phyloP scores from a whole-genome alignment of 2,888 invertebrate species.

The Harpagoxenus sublaevis region DNA sequence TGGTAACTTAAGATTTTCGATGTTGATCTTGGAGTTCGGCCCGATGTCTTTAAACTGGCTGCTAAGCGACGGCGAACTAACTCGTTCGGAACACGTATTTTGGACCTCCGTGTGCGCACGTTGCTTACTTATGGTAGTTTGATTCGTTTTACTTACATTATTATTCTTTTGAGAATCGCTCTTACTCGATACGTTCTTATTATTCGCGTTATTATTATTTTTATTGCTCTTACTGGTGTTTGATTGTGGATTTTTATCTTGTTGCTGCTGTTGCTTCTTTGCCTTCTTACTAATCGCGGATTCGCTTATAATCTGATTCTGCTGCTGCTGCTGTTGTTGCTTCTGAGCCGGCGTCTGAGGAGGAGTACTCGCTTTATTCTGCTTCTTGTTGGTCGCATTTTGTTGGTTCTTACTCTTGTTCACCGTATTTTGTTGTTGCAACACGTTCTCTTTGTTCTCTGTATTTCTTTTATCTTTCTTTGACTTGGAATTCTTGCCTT shows the following conservation, averaged over 20 bases:
- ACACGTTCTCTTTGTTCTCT: conserved; percentile 82
- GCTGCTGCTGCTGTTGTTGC: conserved; percentile 60
- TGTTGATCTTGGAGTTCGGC: conserved; percentile 81
- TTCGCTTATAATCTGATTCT: conserved; percentile 58
- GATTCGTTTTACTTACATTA: conserved; percentile 66
- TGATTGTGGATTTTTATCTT: conserved; percentile 63
- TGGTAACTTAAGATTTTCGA: conserved; percentile 87
- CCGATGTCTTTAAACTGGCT: conserved; percentile 80
- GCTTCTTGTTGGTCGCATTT: conserved; percentile 68
- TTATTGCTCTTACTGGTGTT: conserved; percentile 61
- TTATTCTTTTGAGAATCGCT: conserved; percentile 76
- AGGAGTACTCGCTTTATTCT: conserved; percentile 66
- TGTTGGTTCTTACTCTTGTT: conserved; percentile 76
- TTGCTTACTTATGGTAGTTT: conserved; percentile 68
- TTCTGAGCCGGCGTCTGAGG: conserved; percentile 67
- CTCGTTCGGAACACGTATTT: conserved; percentile 66
- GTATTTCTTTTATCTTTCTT: conserved; percentile 83
- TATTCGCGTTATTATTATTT: conserved; percentile 35
- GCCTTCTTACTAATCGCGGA: conserved; percentile 56
- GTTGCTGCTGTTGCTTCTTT: conserved; percentile 61
- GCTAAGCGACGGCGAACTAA: conserved; percentile 76
- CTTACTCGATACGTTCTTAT: conserved; percentile 61
- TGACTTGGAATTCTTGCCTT: conserved; percentile 78
- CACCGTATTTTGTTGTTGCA: conserved; percentile 71
- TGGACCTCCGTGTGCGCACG: conserved; percentile 64